Percentiles rank a stretch among this genome's conserved stretches.
Evolutionary conservation across 2,888 invertebrate species (phyloP).

Genomic region (Athalia cordata): DNA sequence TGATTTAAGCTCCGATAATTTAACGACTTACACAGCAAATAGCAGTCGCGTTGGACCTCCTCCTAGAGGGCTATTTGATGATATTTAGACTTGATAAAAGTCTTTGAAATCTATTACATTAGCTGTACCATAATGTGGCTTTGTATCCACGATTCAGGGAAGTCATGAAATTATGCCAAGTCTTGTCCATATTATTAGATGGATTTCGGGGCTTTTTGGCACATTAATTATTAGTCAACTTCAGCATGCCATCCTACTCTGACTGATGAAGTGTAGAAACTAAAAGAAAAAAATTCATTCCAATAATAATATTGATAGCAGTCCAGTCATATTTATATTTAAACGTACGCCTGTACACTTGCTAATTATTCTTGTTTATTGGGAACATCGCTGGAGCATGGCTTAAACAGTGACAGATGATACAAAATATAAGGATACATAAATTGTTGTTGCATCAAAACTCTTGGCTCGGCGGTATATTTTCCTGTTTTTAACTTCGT

Average conservation of each 20-base stretch:
- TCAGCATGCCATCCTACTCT: not conserved
- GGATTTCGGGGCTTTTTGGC: not conserved
- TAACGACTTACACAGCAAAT: conserved; percentile 70
- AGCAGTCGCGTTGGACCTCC: conserved; percentile 79
- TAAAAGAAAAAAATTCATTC: conserved; percentile 17
- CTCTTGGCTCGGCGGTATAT: no score
- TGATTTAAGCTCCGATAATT: conserved; percentile 68
- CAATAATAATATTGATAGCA: conserved; percentile 23
- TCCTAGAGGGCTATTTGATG: conserved; percentile 88
- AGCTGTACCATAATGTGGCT: conserved; percentile 24
- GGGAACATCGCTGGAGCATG: not conserved
- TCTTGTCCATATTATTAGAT: conserved; percentile 10
- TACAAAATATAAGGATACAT: not conserved
- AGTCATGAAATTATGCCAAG: not conserved
- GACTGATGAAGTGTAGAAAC: not conserved
- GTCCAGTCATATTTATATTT: conserved; percentile 9
- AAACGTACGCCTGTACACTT: conserved; percentile 5
- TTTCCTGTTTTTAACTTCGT: no score
- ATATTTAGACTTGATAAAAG: conserved; percentile 77
- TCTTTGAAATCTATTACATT: not conserved
- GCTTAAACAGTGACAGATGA: not conserved
- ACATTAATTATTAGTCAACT: conserved; percentile 12
- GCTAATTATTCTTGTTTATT: conserved; percentile 13
- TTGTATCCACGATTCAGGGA: conserved; percentile 11
- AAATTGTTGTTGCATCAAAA: not conserved